phyloP scores from a whole-genome alignment of 1,140 invertebrate genomes.

The Micrasema longulum region DNA sequence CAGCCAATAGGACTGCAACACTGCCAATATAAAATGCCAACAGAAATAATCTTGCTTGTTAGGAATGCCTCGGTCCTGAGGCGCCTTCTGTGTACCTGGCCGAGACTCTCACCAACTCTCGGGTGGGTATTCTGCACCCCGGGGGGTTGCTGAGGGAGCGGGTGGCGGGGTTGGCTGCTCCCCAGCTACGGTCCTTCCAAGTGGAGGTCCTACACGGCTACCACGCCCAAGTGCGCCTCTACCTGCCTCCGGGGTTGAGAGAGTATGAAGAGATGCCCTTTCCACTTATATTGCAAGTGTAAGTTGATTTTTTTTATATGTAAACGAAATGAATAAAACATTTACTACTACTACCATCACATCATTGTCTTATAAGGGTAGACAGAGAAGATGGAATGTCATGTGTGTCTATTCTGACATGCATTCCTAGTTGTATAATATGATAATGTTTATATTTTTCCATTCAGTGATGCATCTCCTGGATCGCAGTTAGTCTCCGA shows the following conservation, averaged over 20 bases:
- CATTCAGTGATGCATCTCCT: constrained; percentile 77
- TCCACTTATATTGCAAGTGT: constrained; percentile 84
- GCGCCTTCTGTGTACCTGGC: constrained; percentile 74
- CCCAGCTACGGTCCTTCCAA: constrained; percentile 71
- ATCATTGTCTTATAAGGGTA: too few relatives aligned
- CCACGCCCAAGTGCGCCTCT: constrained; percentile 73
- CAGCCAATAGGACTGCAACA: too few relatives aligned
- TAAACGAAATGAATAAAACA: too few relatives aligned
- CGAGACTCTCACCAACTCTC: constrained; percentile 68
- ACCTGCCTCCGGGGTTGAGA: constrained; percentile 80
- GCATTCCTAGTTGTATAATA: too few relatives aligned
- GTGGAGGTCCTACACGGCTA: constrained; percentile 69
- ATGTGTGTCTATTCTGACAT: too few relatives aligned
- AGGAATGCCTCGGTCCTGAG: constrained; percentile 80
- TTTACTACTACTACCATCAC: too few relatives aligned
- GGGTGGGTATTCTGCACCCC: constrained; percentile 70
- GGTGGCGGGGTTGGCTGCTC: constrained; percentile 67
- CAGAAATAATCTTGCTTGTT: too few relatives aligned
- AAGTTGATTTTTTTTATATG: constrained; percentile 70
- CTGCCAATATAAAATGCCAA: too few relatives aligned
- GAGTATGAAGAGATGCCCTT: constrained; percentile 86
- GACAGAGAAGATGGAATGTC: too few relatives aligned
- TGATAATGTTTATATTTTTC: constrained; percentile 15
- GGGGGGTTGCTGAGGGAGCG: constrained; percentile 65
- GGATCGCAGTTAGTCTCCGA: constrained; percentile 82